These are phyloP conservation scores for Phyllotreta cruciferae DNA, from an alignment of 2,888 invertebrate species.

Conservation along the genomic window DNA sequence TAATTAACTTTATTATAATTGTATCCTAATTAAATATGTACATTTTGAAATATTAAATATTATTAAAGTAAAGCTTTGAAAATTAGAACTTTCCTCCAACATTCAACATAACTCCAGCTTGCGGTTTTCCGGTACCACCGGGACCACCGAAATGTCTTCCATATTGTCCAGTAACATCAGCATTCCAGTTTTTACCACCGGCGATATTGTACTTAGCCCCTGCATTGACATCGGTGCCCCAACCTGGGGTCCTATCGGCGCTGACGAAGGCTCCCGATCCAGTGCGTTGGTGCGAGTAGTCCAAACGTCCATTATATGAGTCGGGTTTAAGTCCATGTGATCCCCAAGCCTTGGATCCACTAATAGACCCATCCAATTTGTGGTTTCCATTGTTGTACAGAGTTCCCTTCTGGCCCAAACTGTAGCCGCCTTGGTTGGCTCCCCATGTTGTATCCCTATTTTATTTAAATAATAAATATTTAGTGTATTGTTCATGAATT, in stretches of 20 bases:
- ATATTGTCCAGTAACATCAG: constrained; percentile 45
- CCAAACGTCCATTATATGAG: constrained; percentile 45
- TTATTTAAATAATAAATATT: too few relatives aligned
- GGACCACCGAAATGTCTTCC: constrained; percentile 45
- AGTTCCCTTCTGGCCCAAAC: constrained; percentile 8
- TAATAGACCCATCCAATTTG: constrained; percentile 43
- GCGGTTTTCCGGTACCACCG: constrained; percentile 42
- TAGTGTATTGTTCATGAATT: too few relatives aligned
- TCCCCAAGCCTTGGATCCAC: constrained; percentile 43
- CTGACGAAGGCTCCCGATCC: constrained; percentile 43
- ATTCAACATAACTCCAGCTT: constrained; percentile 13
- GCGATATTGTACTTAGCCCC: constrained; percentile 42
- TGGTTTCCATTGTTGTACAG: constrained; percentile 38
- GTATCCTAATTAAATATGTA: too few relatives aligned
- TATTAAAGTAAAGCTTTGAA: background rate
- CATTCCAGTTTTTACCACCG: constrained; percentile 37
- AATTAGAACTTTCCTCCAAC: constrained; percentile 20
- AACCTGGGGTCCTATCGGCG: constrained; percentile 41
- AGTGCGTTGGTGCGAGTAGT: constrained; percentile 46
- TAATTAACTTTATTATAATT: too few relatives aligned
- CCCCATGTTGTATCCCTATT: constrained; percentile 9
- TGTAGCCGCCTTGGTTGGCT: constrained; percentile 5
- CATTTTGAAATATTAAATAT: constrained; percentile 6
- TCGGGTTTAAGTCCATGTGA: constrained; percentile 43
- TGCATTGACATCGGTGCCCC: constrained; percentile 47